Evolutionary conservation across 2,888 invertebrate species (phyloP).

Genomic region (Sminthurinus aureus): DNA sequence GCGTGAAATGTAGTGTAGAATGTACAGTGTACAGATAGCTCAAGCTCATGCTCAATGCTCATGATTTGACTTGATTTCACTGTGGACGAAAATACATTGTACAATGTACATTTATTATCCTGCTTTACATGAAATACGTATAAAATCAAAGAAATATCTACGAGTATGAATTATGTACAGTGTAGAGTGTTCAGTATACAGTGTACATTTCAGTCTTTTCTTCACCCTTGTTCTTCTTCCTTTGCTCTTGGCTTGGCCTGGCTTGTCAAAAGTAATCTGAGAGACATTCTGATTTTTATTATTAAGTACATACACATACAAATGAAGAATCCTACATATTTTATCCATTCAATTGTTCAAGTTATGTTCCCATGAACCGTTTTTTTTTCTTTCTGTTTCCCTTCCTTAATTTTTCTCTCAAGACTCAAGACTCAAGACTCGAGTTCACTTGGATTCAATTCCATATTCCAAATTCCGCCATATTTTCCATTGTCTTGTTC

Average conservation of each 20-base stretch:
- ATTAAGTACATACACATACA: not conserved
- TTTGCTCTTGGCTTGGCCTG: not conserved
- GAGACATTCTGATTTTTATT: not conserved
- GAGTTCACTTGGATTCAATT: not conserved
- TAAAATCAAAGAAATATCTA: no score
- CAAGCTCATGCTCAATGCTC: not conserved
- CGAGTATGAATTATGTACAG: not conserved
- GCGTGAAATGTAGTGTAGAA: not conserved
- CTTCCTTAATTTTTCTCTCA: not conserved
- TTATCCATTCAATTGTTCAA: not conserved
- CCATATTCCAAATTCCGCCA: no score
- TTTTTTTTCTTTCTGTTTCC: slow-evolving; percentile 4
- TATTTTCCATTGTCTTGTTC: not conserved
- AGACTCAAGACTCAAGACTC: not conserved
- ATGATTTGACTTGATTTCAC: not conserved
- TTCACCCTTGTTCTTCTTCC: not conserved
- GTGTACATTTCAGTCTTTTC: no score
- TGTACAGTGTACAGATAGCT: not conserved
- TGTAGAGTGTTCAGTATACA: not conserved
- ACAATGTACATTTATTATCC: not conserved
- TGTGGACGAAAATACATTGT: not conserved
- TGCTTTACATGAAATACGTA: not conserved
- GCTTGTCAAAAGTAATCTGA: slow-evolving; percentile 15
- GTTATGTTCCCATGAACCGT: not conserved
- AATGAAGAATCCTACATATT: not conserved